Percentiles rank a stretch among this genome's conserved stretches.
Conservation (phyloP, 2,888 invertebrate genomes). For the Rhamphomyia laevipes region DNA sequence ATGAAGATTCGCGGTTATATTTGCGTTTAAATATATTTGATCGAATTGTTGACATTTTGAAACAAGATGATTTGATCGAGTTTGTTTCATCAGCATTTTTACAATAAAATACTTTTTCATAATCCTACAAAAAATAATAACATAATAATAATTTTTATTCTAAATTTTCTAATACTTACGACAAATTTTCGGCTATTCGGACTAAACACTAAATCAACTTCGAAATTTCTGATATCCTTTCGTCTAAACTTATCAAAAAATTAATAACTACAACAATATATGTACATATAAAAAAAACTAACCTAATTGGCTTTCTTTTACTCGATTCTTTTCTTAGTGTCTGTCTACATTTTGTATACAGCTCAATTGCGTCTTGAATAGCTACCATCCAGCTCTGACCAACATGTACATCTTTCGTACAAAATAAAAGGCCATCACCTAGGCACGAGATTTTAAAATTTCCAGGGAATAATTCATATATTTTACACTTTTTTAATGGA, state of each 20-base stretch:
- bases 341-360: conserved; percentile 45
- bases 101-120: conserved; percentile 32
- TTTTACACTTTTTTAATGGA: conserved; percentile 56
- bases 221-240: conserved; percentile 43
- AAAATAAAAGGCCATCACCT: conserved; percentile 45
- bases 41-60: conserved; percentile 12
- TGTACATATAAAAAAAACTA: not conserved
- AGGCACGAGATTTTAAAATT: conserved; percentile 50
- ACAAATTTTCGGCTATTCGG: conserved; percentile 40
- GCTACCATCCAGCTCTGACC: conserved; percentile 46
- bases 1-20: not conserved
- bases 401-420: conserved; percentile 42
- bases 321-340: conserved; percentile 54
- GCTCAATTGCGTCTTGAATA: conserved; percentile 44
- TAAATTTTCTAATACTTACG: not conserved
- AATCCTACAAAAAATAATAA: conserved; percentile 24
- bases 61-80: conserved; percentile 19
- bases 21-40: not conserved
- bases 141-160: not conserved
- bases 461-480: conserved; percentile 45
- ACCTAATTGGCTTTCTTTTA: conserved; percentile 44
- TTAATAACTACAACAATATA: not conserved
- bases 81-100: conserved; percentile 28
- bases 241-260: conserved; percentile 27
- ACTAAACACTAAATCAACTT: conserved; percentile 41